Percentiles rank a stretch among this genome's conserved stretches.
Evolutionary conservation across 2,797 vertebrate species (phyloP).

Genomic region (Merluccius polli): DNA sequence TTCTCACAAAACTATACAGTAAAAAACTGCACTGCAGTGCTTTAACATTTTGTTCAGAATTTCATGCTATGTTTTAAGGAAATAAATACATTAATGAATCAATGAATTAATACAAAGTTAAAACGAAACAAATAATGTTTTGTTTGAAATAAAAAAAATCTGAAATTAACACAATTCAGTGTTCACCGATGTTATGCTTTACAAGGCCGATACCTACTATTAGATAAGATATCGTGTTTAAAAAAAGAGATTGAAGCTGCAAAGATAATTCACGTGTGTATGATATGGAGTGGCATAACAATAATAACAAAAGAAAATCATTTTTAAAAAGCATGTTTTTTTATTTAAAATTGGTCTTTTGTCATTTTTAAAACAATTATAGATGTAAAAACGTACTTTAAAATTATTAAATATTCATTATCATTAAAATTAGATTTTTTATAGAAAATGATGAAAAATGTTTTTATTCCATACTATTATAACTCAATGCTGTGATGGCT

Average conservation of each 20-base stretch:
- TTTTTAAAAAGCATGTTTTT: too few species aligned
- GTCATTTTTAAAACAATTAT: too few species aligned
- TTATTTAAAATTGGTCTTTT: too few species aligned
- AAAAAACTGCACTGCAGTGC: background rate
- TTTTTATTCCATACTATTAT: constrained; percentile 2
- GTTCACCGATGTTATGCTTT: background rate
- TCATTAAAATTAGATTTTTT: background rate
- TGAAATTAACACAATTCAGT: background rate
- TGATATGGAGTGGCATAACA: background rate
- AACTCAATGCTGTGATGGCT: background rate
- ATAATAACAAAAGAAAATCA: too few species aligned
- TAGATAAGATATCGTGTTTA: background rate
- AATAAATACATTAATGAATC: background rate
- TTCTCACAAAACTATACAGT: background rate
- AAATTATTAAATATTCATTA: background rate
- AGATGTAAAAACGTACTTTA: too few species aligned
- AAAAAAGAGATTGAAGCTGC: background rate
- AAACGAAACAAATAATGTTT: background rate
- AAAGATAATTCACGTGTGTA: background rate
- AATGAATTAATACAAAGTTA: background rate
- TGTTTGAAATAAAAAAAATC: background rate
- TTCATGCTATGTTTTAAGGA: background rate
- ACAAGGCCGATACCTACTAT: background rate
- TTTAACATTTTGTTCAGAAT: background rate
- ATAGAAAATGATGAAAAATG: background rate